phyloP scores from a whole-genome alignment of 2,888 invertebrate genomes.

The Tenthredo mesomela region DNA sequence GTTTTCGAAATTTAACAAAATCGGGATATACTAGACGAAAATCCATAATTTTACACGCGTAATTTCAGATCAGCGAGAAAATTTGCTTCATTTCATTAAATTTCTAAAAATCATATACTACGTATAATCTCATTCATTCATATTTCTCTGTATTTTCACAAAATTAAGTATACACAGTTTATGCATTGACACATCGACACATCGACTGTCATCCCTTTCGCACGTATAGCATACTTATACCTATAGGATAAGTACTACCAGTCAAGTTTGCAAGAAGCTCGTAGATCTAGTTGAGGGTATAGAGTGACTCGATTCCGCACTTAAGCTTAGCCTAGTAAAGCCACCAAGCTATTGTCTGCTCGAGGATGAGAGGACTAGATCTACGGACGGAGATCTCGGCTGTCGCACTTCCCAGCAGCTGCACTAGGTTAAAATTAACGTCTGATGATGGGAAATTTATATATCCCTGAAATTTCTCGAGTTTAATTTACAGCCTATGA shows the following conservation, averaged over 20 bases:
- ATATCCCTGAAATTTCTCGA: neutral
- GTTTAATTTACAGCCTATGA: neutral
- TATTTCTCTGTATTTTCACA: too few relatives aligned
- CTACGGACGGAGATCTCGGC: constrained; percentile 2
- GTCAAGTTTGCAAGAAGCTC: constrained; percentile 2
- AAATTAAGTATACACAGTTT: too few relatives aligned
- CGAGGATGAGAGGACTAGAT: constrained; percentile 33
- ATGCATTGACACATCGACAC: neutral
- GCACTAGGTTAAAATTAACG: neutral
- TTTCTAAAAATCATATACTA: too few relatives aligned
- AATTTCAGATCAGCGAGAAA: too few relatives aligned
- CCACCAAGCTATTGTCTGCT: constrained; percentile 43
- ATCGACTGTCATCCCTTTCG: neutral
- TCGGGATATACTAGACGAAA: neutral
- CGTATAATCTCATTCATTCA: too few relatives aligned
- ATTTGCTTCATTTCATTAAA: too few relatives aligned
- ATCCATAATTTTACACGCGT: too few relatives aligned
- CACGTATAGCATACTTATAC: neutral
- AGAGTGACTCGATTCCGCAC: constrained; percentile 44
- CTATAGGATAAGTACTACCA: neutral
- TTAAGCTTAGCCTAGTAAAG: constrained; percentile 48
- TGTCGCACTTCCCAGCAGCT: neutral
- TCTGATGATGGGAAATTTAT: neutral
- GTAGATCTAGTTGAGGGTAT: constrained; percentile 37
- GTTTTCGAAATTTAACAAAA: neutral